Evolutionary conservation across 2,888 invertebrate species (phyloP).

Genomic region (Hemithea aestivaria): DNA sequence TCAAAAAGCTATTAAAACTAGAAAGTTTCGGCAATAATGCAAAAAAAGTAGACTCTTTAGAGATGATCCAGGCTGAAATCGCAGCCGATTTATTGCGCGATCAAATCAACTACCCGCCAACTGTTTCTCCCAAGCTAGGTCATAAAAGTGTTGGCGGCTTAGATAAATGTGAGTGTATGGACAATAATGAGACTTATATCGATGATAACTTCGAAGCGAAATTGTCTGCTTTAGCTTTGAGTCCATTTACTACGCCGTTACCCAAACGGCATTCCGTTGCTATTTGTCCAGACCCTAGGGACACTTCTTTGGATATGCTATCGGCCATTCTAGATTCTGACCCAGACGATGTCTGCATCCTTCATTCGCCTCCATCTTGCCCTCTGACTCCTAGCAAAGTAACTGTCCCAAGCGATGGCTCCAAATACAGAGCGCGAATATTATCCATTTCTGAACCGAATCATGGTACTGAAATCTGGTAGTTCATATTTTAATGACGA

Average conservation of each 20-base stretch:
- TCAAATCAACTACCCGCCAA: conserved; percentile 84
- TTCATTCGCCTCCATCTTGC: conserved; percentile 69
- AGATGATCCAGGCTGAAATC: conserved; percentile 81
- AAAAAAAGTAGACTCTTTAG: conserved; percentile 74
- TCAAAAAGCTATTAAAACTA: conserved; percentile 79
- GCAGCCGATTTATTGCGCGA: conserved; percentile 82
- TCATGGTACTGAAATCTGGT: conserved; percentile 88
- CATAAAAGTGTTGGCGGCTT: conserved; percentile 53
- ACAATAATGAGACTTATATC: conserved; percentile 42
- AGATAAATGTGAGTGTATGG: conserved; percentile 53
- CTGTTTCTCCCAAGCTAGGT: conserved; percentile 79
- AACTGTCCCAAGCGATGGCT: conserved; percentile 80
- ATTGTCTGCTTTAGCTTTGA: conserved; percentile 62
- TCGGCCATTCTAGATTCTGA: conserved; percentile 73
- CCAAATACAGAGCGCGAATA: conserved; percentile 81
- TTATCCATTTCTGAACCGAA: conserved; percentile 81
- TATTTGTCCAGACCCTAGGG: conserved; percentile 57
- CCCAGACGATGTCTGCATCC: conserved; percentile 60
- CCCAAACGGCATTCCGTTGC: conserved; percentile 65
- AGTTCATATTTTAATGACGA: too few species aligned
- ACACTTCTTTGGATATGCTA: conserved; percentile 63
- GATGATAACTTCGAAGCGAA: conserved; percentile 61
- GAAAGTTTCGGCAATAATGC: conserved; percentile 65
- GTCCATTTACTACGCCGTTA: conserved; percentile 65
- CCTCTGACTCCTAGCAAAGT: conserved; percentile 78